Percentiles rank a stretch among this genome's conserved stretches.
Conservation (phyloP, 2,113 vertebrate species). For the Mirza zaza region DNA sequence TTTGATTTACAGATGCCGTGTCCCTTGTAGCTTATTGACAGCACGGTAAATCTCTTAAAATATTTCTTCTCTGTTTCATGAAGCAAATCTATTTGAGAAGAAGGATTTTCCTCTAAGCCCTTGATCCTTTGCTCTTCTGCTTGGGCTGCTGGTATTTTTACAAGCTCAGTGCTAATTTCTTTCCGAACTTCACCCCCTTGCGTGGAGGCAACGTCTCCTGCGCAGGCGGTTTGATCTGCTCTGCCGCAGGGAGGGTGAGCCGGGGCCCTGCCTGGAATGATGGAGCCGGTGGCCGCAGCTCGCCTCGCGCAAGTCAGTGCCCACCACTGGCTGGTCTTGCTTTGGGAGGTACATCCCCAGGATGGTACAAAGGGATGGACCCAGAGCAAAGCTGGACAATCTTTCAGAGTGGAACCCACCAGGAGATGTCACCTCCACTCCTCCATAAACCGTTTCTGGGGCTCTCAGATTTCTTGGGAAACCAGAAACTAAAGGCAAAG, state of each 20-base stretch:
- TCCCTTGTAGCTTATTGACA: background rate
- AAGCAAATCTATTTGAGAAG: background rate
- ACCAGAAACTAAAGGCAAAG: background rate
- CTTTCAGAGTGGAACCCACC: rapidly evolving
- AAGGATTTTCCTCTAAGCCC: background rate
- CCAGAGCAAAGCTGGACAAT: too few species aligned
- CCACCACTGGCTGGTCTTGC: rapidly evolving
- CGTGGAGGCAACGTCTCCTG: rapidly evolving
- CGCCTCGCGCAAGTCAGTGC: background rate
- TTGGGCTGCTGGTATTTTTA: rapidly evolving
- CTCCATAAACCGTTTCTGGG: background rate
- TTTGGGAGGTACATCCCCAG: background rate
- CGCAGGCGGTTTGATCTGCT: rapidly evolving
- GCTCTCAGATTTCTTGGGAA: background rate
- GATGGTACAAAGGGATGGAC: background rate
- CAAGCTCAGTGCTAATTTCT: background rate
- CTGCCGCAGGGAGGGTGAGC: background rate
- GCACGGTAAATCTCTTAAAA: background rate
- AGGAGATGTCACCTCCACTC: background rate
- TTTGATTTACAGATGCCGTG: background rate
- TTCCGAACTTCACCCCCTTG: background rate
- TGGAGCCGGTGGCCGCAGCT: background rate
- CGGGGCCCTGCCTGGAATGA: background rate
- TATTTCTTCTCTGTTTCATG: background rate
- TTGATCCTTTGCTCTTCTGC: background rate